Evolutionary conservation across 2,113 vertebrate genomes (phyloP).

Genomic region (Cyrtonyx montezumae): DNA sequence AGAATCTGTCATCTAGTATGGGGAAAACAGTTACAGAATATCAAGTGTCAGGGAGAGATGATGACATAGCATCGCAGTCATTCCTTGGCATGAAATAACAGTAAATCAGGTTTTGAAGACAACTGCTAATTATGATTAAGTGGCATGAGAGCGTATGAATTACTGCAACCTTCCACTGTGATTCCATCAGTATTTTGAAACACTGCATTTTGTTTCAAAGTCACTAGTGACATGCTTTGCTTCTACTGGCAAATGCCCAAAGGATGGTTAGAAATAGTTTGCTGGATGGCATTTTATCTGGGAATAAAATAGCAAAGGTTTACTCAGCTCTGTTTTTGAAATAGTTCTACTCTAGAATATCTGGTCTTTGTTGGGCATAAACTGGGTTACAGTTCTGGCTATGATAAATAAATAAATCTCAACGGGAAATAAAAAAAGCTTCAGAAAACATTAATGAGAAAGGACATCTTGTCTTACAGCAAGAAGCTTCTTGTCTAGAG

Average conservation of each 20-base stretch:
- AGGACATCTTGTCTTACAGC: background rate
- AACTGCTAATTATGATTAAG: background rate
- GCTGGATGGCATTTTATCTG: background rate
- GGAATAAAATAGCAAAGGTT: background rate
- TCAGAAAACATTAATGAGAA: background rate
- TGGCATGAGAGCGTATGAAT: background rate
- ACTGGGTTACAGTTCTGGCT: background rate
- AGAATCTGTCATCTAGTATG: too few species aligned
- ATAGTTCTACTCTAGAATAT: background rate
- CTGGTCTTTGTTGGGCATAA: background rate
- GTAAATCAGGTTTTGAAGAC: background rate
- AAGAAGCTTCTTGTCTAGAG: background rate
- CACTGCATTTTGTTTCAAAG: background rate
- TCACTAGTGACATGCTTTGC: background rate
- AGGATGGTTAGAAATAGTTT: background rate
- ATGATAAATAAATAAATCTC: background rate
- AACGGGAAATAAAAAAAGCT: background rate
- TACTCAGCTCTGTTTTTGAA: background rate
- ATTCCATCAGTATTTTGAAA: background rate
- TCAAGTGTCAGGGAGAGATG: background rate
- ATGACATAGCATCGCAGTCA: background rate
- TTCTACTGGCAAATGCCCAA: background rate
- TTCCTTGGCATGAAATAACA: background rate
- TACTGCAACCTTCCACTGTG: background rate
- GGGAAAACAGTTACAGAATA: background rate